These are phyloP conservation scores for Oreochromis spilurus DNA, from an alignment of 2,113 vertebrate genomes.

Conservation along the genomic window DNA sequence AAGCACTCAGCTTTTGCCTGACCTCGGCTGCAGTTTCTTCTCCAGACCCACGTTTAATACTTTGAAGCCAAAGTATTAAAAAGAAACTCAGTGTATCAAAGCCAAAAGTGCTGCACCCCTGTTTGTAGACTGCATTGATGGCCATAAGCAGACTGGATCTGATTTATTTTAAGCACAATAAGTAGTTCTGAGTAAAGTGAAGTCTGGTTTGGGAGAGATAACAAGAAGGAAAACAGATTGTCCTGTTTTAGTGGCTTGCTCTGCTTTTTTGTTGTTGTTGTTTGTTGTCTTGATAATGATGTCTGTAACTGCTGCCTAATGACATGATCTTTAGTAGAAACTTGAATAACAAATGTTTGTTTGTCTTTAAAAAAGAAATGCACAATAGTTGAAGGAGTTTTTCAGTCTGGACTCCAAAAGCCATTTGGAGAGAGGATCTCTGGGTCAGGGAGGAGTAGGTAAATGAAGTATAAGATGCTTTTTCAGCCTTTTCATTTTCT, in stretches of 20 bases:
- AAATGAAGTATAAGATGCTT: background rate
- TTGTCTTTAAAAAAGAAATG: background rate
- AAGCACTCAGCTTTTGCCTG: background rate
- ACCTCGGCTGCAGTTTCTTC: background rate
- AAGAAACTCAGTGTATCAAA: background rate
- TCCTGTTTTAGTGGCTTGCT: background rate
- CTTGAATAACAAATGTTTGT: background rate
- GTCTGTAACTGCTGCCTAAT: background rate
- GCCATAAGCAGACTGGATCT: background rate
- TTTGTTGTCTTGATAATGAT: background rate
- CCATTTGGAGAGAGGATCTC: background rate
- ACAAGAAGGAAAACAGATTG: background rate
- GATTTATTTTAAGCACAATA: background rate
- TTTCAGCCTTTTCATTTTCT: background rate
- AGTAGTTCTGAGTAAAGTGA: background rate
- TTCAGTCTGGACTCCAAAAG: background rate
- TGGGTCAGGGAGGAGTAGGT: background rate
- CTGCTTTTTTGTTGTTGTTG: background rate
- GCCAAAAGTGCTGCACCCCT: background rate
- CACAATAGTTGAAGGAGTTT: conserved; percentile 11
- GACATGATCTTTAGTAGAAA: background rate
- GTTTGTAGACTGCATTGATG: background rate
- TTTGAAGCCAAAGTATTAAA: background rate
- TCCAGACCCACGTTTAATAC: background rate
- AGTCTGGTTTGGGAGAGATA: background rate